These are phyloP conservation scores for Ichneumoninae sp. DNA, from an alignment of 2,888 invertebrate species.

Conservation along the genomic window DNA sequence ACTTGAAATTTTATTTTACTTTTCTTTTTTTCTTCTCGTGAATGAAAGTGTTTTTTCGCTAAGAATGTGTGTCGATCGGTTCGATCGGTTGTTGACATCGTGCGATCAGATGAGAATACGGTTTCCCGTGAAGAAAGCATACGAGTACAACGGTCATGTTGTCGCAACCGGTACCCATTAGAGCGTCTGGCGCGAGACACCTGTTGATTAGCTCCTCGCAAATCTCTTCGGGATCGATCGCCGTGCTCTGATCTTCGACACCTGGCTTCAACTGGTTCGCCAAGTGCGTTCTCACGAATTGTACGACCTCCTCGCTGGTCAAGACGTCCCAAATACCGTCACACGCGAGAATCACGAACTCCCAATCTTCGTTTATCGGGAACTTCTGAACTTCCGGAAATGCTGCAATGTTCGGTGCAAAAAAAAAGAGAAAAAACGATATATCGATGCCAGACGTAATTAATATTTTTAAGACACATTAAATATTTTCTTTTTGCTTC, in stretches of 20 bases:
- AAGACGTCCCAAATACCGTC: constrained; percentile 99
- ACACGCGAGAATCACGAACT: constrained; percentile 98
- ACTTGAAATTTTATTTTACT: constrained; percentile 11
- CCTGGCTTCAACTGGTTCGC: constrained; percentile 70
- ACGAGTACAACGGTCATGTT: constrained; percentile 99
- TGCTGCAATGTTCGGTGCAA: constrained; percentile 86
- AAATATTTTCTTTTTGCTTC: too few species aligned
- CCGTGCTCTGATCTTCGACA: constrained; percentile 85
- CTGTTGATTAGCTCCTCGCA: constrained; percentile 98
- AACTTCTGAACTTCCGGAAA: constrained; percentile 95
- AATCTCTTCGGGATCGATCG: constrained; percentile 96
- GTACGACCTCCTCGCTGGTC: constrained; percentile 96
- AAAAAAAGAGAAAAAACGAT: background rate
- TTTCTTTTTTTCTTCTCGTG: background rate
- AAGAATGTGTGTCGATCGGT: constrained; percentile 32
- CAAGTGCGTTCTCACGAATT: constrained; percentile 94
- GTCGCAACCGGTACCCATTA: constrained; percentile 98
- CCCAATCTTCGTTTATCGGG: constrained; percentile 94
- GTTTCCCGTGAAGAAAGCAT: constrained; percentile 89
- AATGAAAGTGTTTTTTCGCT: background rate
- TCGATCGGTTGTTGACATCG: constrained; percentile 72
- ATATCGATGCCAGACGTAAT: constrained; percentile 1
- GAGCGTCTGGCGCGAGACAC: constrained; percentile 98
- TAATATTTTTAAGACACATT: background rate
- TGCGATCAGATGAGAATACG: constrained; percentile 84